Conservation (phyloP, 2,888 invertebrate genomes). For the Rosalia funebris region DNA sequence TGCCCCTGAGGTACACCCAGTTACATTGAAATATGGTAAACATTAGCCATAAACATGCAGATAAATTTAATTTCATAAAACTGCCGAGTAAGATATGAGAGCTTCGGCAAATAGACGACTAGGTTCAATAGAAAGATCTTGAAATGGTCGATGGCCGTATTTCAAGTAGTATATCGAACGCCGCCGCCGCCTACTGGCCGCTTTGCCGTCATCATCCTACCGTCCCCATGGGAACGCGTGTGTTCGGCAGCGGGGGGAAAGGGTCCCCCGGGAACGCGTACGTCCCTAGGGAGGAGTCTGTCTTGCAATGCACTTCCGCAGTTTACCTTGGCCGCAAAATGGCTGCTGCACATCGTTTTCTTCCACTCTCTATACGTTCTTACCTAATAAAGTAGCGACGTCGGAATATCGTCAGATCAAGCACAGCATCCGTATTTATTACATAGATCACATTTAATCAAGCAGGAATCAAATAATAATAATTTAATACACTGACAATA, state of each 20-base stretch:
- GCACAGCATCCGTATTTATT: too few species aligned
- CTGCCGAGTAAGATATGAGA: not conserved
- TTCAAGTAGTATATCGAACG: constrained; percentile 56
- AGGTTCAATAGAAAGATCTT: constrained; percentile 25
- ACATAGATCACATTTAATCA: too few species aligned
- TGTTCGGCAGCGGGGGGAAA: constrained; percentile 57
- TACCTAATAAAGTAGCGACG: not conserved
- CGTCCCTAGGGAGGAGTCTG: constrained; percentile 63
- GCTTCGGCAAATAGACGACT: constrained; percentile 4
- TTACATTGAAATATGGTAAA: not conserved
- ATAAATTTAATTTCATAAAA: not conserved
- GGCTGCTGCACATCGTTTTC: constrained; percentile 34
- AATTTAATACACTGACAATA: too few species aligned
- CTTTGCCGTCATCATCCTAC: constrained; percentile 61
- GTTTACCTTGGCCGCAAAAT: constrained; percentile 47
- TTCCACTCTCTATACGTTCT: constrained; percentile 4
- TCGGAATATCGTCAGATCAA: not conserved
- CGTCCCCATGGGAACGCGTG: constrained; percentile 70
- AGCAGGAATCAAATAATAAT: too few species aligned
- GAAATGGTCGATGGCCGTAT: constrained; percentile 61
- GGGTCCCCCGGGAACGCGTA: constrained; percentile 61
- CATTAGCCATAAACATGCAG: not conserved
- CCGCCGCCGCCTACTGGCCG: constrained; percentile 60
- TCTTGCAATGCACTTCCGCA: constrained; percentile 57
- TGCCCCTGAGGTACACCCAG: not conserved